Evolutionary conservation across 2,113 vertebrate genomes (phyloP), one percentile per base, ranked within the genome.

Genomic region (Lampris megalopsis): DNA sequence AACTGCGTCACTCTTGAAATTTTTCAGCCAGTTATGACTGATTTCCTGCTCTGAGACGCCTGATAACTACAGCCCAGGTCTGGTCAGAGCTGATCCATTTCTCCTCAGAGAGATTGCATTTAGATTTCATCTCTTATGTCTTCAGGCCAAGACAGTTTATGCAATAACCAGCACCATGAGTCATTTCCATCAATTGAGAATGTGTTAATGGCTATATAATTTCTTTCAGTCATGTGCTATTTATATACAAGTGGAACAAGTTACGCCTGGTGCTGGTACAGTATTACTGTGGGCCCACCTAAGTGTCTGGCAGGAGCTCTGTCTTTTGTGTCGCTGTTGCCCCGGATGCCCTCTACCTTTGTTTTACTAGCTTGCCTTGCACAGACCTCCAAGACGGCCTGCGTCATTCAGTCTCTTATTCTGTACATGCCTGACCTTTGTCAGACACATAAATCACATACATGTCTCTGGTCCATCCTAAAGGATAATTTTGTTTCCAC

Each of bases 171-270:
- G 59, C 84, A 67, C 49, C 56, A 65, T 73, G 52, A 85, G 40
- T 85, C 61, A 73, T 75, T 77, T 68, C 63, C 71, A 85, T 40
- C 80, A 56, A 54, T 63, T 69, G 9, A 68, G 57, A 79, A 59
- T 52, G 71, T 81, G 75, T 75, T 79, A 75, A 86, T 81, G 40
- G 81, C 3, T 63, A 72, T 82, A 61, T 86, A 71, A 78, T 85
- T 75, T 82, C 72, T 81, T 74, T 71, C 49, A 43, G 70, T 80
- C 63, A 62, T 77, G 68, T n/a, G 58, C 76, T 84, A 75, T 85
- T 88, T 83, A 79, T 73, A 77, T 71, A 47, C 69, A 59, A 75
- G 80, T 82, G 67, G 72, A 85, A 81, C 77, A 68, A n/a, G 78
- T 87, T 74, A 48, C 59, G 74, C 9, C 57, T 75, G 68, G 56